A percentile compares a stretch with the other conserved stretches of the same genome.
Conservation (phyloP, 2,113 vertebrate species). For the Otis tarda region DNA sequence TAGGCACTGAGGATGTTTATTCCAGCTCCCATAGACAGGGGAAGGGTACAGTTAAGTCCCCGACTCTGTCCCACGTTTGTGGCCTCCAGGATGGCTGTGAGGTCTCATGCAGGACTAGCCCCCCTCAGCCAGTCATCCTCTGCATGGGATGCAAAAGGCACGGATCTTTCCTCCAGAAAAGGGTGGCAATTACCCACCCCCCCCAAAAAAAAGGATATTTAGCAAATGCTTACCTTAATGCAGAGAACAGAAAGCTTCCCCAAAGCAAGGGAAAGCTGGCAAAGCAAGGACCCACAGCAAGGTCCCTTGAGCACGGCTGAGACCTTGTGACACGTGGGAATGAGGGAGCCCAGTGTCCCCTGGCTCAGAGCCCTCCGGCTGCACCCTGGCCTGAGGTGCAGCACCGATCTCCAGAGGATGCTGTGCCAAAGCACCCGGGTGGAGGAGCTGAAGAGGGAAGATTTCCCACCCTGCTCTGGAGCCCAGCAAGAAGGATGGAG, state of each 20-base stretch:
- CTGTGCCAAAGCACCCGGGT: not conserved
- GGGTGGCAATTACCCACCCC: too few relatives aligned
- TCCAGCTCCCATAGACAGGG: rapidly evolving
- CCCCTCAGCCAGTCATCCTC: not conserved
- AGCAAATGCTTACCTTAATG: not conserved
- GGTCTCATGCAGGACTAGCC: not conserved
- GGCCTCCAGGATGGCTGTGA: not conserved
- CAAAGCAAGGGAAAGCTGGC: not conserved
- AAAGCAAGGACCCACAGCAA: not conserved
- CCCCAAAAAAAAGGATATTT: not conserved
- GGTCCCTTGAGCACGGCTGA: not conserved
- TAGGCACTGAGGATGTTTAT: not conserved
- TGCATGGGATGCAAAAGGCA: not conserved
- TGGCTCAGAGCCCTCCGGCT: not conserved
- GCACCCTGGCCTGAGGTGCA: not conserved
- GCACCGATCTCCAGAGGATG: not conserved
- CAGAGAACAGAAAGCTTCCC: not conserved
- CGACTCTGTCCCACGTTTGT: not conserved
- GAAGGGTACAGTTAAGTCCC: not conserved
- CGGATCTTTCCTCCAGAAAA: not conserved
- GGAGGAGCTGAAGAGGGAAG: not conserved
- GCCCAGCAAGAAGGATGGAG: constrained; percentile 24
- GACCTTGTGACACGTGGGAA: rapidly evolving
- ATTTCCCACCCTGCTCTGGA: not conserved
- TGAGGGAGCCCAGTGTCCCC: not conserved